Evolutionary conservation across 2,113 vertebrate species (phyloP), one percentile per base, ranked within the genome.

Genomic region (Manacus vitellinus): DNA sequence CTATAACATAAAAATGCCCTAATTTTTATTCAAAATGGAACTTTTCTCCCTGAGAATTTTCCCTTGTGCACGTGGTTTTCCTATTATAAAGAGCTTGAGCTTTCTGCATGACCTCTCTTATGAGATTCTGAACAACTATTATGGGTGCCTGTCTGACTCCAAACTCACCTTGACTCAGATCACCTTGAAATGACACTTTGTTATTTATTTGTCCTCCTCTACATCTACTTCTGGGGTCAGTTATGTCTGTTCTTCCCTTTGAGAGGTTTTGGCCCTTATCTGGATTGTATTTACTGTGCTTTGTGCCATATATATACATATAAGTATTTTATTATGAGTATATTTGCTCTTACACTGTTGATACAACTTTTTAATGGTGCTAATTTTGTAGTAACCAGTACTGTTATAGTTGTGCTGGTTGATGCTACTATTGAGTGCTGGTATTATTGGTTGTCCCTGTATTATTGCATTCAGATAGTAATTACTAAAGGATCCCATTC

Each of bases 121-220:
- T 14, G 49, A 41, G 35, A 31, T 30, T 88, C 59, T 84, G 27
- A 14, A 59, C 5, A 6, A 5, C 67, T 54, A 14, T 11, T 52
- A 10, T 41, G 7, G 4, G 3, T 51, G 10, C 22, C 22, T 51
- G 51, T 9, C 25, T 77, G 35, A 46, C 52, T 82, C 23, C 33
- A 74, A 46, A 65, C 33, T 59, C 19, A 41, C 12, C 0, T 0
- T 28, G 23, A 14, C 3, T 4, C 39, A 55, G 6, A 43, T 24
- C 11, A 43, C 9, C 33, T 63, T 83, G 27, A 84, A 71, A 5
- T 12, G 22, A 85, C 33, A 77, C 0, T 5, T 85, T 37, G 31
- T 49, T 22, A 54, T 80, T 67, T 43, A 18, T 63, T 55, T 70
- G 4, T 16, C 2, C 10, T 19, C 2, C 3, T 54, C 54, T 46